These are phyloP conservation scores for Nemoura dubitans DNA, from an alignment of 2,888 invertebrate species.

Conservation along the genomic window DNA sequence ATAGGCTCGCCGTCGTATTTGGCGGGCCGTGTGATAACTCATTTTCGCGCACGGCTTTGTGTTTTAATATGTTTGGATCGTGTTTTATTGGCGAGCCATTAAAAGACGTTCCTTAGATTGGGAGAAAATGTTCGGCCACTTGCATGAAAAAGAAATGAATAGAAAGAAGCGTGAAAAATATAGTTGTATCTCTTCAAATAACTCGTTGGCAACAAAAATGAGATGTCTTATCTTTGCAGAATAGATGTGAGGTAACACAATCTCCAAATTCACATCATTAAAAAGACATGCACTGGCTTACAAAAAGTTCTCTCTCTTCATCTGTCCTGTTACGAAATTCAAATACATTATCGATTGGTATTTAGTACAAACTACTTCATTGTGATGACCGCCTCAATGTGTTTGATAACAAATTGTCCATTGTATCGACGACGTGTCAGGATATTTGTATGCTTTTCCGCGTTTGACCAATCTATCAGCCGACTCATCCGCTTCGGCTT, in stretches of 20 bases:
- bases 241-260: not conserved
- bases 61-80: not conserved
- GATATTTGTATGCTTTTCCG: not conserved
- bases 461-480: not conserved
- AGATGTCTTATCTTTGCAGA: not conserved
- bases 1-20: not conserved
- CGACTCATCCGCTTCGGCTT: not conserved
- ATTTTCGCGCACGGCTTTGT: not conserved
- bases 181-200: not conserved
- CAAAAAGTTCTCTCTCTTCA: not conserved
- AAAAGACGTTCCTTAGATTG: not conserved
- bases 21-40: not conserved
- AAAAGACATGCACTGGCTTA: not conserved
- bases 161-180: not conserved
- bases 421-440: not conserved
- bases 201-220: not conserved
- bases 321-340: not conserved
- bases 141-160: not conserved
- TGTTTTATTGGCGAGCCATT: not conserved
- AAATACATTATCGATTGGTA: constrained; percentile 7
- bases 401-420: not conserved
- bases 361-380: not conserved
- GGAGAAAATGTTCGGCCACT: not conserved
- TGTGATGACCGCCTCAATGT: not conserved
- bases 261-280: not conserved